Evolutionary conservation across 64 coral and sea anemone species (phyloP).

Genomic region (Actinia tenebrosa): DNA sequence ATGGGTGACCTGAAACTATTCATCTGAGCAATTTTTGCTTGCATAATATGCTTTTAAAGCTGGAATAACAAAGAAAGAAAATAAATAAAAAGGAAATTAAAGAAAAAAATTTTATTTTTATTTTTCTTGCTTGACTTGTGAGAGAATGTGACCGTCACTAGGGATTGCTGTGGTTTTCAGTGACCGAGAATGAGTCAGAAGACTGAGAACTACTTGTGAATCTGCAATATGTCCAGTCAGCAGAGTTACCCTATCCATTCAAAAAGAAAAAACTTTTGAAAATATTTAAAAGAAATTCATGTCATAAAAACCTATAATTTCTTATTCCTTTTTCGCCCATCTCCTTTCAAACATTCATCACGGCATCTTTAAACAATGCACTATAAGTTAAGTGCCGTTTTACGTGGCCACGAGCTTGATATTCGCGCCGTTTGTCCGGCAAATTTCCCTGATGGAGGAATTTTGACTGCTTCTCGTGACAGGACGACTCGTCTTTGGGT

Average conservation of each 20-base stretch:
- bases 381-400: constrained; percentile 80
- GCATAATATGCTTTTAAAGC: too few relatives aligned
- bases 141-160: too few relatives aligned
- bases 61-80: too few relatives aligned
- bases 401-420: constrained; percentile 92
- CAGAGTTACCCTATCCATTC: not conserved
- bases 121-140: too few relatives aligned
- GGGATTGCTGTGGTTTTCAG: not conserved
- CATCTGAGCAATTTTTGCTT: too few relatives aligned
- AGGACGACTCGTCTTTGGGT: constrained; percentile 85
- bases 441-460: constrained; percentile 67
- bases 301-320: not conserved
- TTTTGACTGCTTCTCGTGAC: constrained; percentile 81
- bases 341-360: not conserved
- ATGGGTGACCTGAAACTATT: too few relatives aligned
- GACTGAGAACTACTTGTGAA: not conserved
- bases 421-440: constrained; percentile 82
- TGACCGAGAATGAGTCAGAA: not conserved
- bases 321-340: not conserved
- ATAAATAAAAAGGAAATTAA: too few relatives aligned
- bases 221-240: not conserved
- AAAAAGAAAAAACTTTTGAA: not conserved
- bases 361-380: constrained; percentile 47
- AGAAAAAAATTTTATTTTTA: too few relatives aligned
- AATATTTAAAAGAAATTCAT: not conserved